Evolutionary conservation across 2,797 vertebrate genomes (phyloP), one percentile per base, ranked within the genome.

Genomic region (Ficedula albicollis): DNA sequence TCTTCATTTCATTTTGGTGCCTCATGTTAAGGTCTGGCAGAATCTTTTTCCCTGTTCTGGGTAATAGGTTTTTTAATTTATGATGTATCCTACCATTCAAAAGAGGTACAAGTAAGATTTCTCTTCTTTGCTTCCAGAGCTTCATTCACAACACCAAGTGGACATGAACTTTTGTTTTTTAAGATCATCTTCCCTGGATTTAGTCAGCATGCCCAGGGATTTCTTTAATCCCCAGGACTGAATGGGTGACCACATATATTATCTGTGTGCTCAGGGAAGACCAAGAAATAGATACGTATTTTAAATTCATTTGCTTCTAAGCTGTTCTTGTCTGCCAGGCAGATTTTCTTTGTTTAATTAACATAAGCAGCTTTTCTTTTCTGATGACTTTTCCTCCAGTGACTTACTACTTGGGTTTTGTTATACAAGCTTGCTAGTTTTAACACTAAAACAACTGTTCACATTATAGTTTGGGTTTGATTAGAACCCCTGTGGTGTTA

Each of bases 281-380:
- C 55, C 36, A 70, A 67, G 74, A 74, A 94, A 67, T 22, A 76
- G 60, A 74, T 67, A 76, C 15, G 5, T 84, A 66, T 77, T 93
- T 67, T 36, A 89, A 87, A 84, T 56, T 70, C 22, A 38, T 82
- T 90, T 93, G 4, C 36, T 75, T 83, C 84, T 73, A 59, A 89
- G 74, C 52, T 73, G 23, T 67, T 86, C 44, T 54, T 56, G 34
- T 89, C 69, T 80, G 54, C 26, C 25, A 85, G 49, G 44, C 56
- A 80, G 62, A 84, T 92, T 96, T 91, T 51, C 72, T 73, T 79
- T 69, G 54, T 90, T 96, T 89, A 93, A 93, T 96, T 92, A 94
- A 63, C 72, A 76, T 95, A 95, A 92, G 78, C 67, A 85, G 87
- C 89, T 96, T 96, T 94, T 89, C 49, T 87, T 74, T 77, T 77